These are phyloP conservation scores for Ophraella communa DNA, from an alignment of 2,888 invertebrate species.

Conservation along the genomic window DNA sequence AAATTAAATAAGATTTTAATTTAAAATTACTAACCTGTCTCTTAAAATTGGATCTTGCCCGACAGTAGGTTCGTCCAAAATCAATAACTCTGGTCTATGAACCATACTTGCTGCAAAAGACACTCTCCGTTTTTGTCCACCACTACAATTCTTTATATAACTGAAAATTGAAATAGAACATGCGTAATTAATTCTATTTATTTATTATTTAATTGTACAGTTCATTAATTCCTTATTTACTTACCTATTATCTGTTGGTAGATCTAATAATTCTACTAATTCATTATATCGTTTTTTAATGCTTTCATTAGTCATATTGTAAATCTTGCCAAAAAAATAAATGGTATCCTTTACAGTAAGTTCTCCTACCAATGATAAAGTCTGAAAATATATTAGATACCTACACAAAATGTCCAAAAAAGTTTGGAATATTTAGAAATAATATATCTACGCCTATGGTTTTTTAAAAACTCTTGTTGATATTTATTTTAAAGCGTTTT, in stretches of 20 bases:
- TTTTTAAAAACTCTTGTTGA: too few relatives aligned
- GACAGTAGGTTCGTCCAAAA: slow-evolving; percentile 91
- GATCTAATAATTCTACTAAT: slow-evolving; percentile 75
- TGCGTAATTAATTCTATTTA: too few relatives aligned
- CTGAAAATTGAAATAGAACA: slow-evolving; percentile 24
- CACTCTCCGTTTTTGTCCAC: slow-evolving; percentile 87
- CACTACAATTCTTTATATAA: slow-evolving; percentile 75
- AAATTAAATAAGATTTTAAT: too few relatives aligned
- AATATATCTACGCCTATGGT: too few relatives aligned
- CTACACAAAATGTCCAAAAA: too few relatives aligned
- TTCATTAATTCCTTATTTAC: too few relatives aligned
- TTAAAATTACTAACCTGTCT: slow-evolving; percentile 60
- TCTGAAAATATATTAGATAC: slow-evolving; percentile 60
- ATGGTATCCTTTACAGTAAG: slow-evolving; percentile 83
- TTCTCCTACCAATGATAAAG: slow-evolving; percentile 78
- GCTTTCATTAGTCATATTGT: slow-evolving; percentile 71
- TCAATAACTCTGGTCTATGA: slow-evolving; percentile 85
- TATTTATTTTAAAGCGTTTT: too few relatives aligned
- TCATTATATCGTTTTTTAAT: slow-evolving; percentile 71
- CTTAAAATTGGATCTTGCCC: slow-evolving; percentile 88
- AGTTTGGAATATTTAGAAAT: too few relatives aligned
- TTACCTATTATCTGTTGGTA: slow-evolving; percentile 70
- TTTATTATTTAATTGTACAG: too few relatives aligned
- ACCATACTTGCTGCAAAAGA: slow-evolving; percentile 88
- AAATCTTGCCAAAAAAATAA: slow-evolving; percentile 85